A percentile compares a stretch with the other conserved stretches of the same genome.
Conservation (phyloP, 2,888 invertebrate species). For the Dasypogon diadema region DNA sequence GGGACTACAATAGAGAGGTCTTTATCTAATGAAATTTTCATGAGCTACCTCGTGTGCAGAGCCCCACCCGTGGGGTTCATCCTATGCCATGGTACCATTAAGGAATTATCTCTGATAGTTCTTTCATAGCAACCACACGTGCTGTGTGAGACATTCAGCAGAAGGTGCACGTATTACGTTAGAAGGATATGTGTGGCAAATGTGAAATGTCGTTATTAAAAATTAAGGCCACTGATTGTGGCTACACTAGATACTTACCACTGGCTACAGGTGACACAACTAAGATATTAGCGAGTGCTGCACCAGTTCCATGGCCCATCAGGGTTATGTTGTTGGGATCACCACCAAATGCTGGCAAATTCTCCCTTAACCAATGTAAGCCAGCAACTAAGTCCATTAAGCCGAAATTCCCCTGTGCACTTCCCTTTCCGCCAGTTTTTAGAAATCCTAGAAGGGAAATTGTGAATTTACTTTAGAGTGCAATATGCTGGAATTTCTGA, state of each 20-base stretch:
- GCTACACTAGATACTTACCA: slow-evolving; percentile 74
- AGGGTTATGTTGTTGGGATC: slow-evolving; percentile 93
- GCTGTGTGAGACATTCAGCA: not conserved
- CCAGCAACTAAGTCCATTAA: slow-evolving; percentile 95
- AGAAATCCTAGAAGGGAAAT: slow-evolving; percentile 78
- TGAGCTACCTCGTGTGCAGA: slow-evolving; percentile 18
- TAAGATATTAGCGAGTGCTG: slow-evolving; percentile 95
- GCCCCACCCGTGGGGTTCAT: not conserved
- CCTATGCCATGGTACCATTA: not conserved
- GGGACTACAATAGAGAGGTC: slow-evolving; percentile 28
- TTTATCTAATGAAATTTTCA: slow-evolving; percentile 41
- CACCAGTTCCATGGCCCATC: slow-evolving; percentile 97
- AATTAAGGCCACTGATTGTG: not conserved
- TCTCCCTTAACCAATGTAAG: slow-evolving; percentile 95
- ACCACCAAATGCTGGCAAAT: slow-evolving; percentile 94
- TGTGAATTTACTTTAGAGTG: no score
- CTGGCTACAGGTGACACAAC: slow-evolving; percentile 95
- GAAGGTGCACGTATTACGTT: not conserved
- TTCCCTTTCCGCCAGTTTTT: slow-evolving; percentile 89
- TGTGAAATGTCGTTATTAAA: slow-evolving; percentile 13
- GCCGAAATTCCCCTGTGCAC: slow-evolving; percentile 92
- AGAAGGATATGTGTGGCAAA: not conserved
- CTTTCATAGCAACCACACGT: not conserved
- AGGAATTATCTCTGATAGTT: slow-evolving; percentile 26
- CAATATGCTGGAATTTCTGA: no score